Evolutionary conservation across 1,140 invertebrate genomes (phyloP), one percentile per base, ranked within the genome.

Genomic region (Mesaphorura yosii): DNA sequence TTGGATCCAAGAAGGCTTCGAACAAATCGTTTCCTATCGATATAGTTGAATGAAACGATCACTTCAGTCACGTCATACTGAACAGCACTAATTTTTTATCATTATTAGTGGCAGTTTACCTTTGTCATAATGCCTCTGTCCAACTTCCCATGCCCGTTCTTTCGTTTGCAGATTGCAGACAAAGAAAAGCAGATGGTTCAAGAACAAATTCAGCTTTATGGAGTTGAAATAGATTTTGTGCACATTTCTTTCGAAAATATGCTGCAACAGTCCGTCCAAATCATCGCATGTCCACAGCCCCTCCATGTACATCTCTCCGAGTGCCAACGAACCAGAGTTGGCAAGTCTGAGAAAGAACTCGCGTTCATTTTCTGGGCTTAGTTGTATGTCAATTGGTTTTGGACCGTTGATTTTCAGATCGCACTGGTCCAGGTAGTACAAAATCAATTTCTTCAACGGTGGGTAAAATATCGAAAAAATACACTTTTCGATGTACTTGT

Each of bases 221-320:
- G 48, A 48, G 38, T 55, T 31, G 15, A 57, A 22, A 39, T 57
- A 58, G n/a, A 23, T 29, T 19, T 45, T 47, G 5, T 34, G 25
- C 14, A 58, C 14, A 17, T 61, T 22, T 3, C 31, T 12, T 34
- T 38, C 49, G 26, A 61, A 61, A 20, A 57, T 22, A 31, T 40
- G 23, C 34, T 61, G 48, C 12, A 44, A 37, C 17, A 57, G 47
- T 48, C 50, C 55, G 19, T 57, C 59, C 27, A 61, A 23, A 44
- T 55, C 41, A 15, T 51, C 37, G 20, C 27, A 29, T 17, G 47
- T 42, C 58, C 53, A 59, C 3, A 27, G 25, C 5, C 51, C 51
- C 2, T 62, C 58, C 57, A 62, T 60, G 54, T 57, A 62, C 4
- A 23, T 27, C 41, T 62, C 60, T 29, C 60, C 60, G 2, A 62